A percentile compares a stretch with the other conserved stretches of the same genome.
These are phyloP conservation scores for Halichondria panicea DNA, from an alignment of 37 sponge, comb jelly and placozoan genomes.

Conservation along the genomic window DNA sequence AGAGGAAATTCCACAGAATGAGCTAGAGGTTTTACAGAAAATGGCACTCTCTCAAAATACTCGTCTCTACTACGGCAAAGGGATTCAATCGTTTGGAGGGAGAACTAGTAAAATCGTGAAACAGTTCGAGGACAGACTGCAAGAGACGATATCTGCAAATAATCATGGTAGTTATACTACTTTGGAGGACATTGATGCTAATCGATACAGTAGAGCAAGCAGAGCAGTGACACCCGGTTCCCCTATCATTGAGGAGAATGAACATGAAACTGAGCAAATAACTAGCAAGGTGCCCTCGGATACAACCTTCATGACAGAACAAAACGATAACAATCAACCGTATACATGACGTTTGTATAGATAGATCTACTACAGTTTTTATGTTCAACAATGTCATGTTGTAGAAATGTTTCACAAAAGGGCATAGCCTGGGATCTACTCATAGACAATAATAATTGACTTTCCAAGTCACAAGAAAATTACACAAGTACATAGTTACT, in stretches of 20 bases:
- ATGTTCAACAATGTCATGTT: too few relatives aligned
- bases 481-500: too few relatives aligned
- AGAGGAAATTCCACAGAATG: slow-evolving; percentile 14
- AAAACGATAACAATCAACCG: not conserved
- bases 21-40: slow-evolving; percentile 4
- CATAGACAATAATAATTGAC: too few relatives aligned
- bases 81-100: slow-evolving; percentile 3
- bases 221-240: slow-evolving; percentile 1
- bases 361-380: too few relatives aligned
- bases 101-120: slow-evolving; percentile 12
- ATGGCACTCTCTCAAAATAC: slow-evolving; percentile 15
- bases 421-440: too few relatives aligned
- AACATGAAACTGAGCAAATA: not conserved
- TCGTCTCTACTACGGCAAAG: slow-evolving; percentile 39
- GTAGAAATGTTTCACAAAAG: too few relatives aligned
- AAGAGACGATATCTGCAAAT: too few relatives aligned
- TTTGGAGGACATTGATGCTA: slow-evolving; percentile 1
- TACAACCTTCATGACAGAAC: not conserved
- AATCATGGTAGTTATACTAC: too few relatives aligned
- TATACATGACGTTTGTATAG: too few relatives aligned
- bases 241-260: slow-evolving; percentile 6
- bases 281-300: too few relatives aligned
- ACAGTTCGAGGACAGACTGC: slow-evolving; percentile 19
- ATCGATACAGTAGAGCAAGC: not conserved
- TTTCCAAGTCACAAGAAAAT: too few relatives aligned